Evolutionary conservation across 1,140 invertebrate genomes (phyloP).

Genomic region (Subanguina moxae): DNA sequence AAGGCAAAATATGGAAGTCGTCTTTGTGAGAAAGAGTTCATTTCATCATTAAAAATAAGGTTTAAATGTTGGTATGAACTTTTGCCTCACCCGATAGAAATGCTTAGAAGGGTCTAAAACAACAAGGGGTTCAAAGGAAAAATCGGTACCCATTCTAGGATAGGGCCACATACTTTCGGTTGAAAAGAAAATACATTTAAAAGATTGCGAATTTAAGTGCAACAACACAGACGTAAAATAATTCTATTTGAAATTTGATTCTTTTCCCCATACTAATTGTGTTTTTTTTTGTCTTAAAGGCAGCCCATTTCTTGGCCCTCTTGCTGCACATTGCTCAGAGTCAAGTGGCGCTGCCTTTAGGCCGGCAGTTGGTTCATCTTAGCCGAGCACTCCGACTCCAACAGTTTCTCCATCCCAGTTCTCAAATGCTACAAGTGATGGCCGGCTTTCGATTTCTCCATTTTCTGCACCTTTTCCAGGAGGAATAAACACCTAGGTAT

Average conservation of each 20-base stretch:
- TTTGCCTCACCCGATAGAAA: too few relatives aligned
- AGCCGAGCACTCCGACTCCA: background rate
- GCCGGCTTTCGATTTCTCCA: background rate
- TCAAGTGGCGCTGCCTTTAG: background rate
- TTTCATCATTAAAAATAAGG: too few relatives aligned
- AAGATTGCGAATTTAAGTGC: too few relatives aligned
- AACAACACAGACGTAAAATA: background rate
- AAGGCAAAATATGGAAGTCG: too few relatives aligned
- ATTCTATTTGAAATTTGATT: constrained; percentile 5
- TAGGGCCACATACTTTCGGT: too few relatives aligned
- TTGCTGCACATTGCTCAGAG: constrained; percentile 14
- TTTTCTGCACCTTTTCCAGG: background rate
- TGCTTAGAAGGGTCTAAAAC: too few relatives aligned
- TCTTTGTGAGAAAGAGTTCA: too few relatives aligned
- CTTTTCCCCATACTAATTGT: too few relatives aligned
- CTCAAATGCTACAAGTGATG: background rate
- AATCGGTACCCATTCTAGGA: too few relatives aligned
- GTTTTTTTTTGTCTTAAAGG: constrained; percentile 13
- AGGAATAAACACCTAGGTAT: background rate
- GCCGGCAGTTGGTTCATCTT: background rate
- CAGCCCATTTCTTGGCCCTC: constrained; percentile 19
- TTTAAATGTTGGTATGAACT: too few relatives aligned
- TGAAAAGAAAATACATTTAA: too few relatives aligned
- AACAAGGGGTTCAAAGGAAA: too few relatives aligned
- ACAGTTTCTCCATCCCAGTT: background rate